Evolutionary conservation across 2,797 vertebrate genomes (phyloP), one percentile per base, ranked within the genome.

Genomic region (Pantherophis alleghaniensis): DNA sequence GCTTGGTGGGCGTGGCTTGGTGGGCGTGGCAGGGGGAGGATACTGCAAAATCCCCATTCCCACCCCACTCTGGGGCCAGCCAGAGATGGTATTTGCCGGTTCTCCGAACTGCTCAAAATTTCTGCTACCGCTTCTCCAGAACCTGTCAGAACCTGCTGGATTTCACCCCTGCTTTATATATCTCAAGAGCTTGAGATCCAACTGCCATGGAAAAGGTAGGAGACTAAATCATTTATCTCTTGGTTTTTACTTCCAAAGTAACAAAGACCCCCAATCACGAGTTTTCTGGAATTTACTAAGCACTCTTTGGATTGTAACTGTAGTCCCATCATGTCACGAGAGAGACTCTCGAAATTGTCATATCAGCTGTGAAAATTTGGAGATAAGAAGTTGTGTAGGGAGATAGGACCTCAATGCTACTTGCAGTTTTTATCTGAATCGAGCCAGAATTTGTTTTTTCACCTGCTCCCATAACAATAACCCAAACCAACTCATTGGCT

Each of bases 371-470:
- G 90, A 87, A 94, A 94, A 96, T 95, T 93, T 96, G 95, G 95
- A 95, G 95, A 28, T 1, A 94, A 94, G 96, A 92, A 93, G 2
- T 28, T 61, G 74, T 60, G 24, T 10, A 16, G 32, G 22, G 4
- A 53, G 20, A 61, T 4, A 32, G 37, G 91, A 94, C 28, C 2
- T 32, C 2, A 28, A 94, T 95, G 94, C 95, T 37, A 66, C 93
- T 91, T 91, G 95, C 0, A 66, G 97, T 96, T 96, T 96, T 94
- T 96, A 4, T 66, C 53, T 14, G 0, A 94, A 93, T 92, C 96
- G 96, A 96, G 96, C 96, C 94, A 95, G 97, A 98, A 98, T 98
- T 97, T 97, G 66, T 93, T 95, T 88, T 16, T 97, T 96, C 95
- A 92, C 90, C 96, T 91, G 96, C 96, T 96, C 96, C 97, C 97